Evolutionary conservation across 1,140 invertebrate species (phyloP).

Genomic region (Papilio machaon): DNA sequence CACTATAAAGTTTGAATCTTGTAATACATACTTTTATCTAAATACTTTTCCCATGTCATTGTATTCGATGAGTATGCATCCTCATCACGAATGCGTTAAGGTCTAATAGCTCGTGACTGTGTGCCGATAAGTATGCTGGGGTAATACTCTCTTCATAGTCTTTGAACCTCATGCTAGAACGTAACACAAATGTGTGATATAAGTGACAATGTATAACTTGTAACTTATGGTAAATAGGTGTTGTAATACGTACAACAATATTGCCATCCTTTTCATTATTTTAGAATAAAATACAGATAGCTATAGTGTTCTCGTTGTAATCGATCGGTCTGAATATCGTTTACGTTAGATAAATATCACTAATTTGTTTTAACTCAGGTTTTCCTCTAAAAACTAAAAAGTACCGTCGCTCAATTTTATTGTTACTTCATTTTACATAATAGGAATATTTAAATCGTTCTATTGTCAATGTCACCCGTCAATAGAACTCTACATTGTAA

Average conservation of each 20-base stretch:
- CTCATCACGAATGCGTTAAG: slow-evolving; percentile 60
- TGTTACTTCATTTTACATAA: background rate
- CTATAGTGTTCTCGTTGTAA: too few species aligned
- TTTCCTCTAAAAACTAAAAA: background rate
- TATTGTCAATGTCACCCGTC: background rate
- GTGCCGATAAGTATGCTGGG: slow-evolving; percentile 56
- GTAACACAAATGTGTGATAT: slow-evolving; percentile 5
- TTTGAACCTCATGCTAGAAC: background rate
- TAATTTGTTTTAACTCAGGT: background rate
- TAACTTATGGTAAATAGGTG: background rate
- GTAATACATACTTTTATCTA: background rate
- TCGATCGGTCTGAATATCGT: background rate
- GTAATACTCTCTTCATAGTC: slow-evolving; percentile 36
- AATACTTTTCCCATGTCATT: slow-evolving; percentile 21
- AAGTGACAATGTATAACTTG: background rate
- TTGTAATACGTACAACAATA: too few species aligned
- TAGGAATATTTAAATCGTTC: background rate
- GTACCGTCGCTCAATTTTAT: background rate
- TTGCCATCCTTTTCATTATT: too few species aligned
- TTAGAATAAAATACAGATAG: too few species aligned
- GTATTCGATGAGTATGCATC: slow-evolving; percentile 39
- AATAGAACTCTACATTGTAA: background rate
- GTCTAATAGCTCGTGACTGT: slow-evolving; percentile 56
- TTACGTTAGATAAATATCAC: background rate
- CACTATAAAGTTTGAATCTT: background rate